phyloP scores from a whole-genome alignment of 2,113 vertebrate genomes.

The Lagopus muta region DNA sequence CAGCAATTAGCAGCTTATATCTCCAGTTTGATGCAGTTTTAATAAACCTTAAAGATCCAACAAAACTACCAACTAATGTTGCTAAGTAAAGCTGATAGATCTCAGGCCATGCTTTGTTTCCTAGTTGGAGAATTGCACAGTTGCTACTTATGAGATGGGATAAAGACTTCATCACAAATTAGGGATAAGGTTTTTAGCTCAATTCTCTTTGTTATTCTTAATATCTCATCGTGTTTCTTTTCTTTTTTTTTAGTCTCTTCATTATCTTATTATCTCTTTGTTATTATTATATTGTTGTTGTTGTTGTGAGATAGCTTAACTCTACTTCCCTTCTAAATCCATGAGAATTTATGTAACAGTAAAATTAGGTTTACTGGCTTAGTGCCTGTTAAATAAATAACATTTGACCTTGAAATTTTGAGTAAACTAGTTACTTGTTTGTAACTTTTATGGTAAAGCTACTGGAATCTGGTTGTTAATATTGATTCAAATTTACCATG shows the following conservation, averaged over 20 bases:
- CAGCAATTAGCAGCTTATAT: not conserved
- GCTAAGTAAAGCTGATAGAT: not conserved
- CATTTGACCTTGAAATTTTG: not conserved
- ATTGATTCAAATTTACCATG: not conserved
- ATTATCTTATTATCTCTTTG: not conserved
- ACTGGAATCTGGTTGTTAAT: not conserved
- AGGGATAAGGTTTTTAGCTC: not conserved
- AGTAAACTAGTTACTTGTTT: not conserved
- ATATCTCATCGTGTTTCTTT: too few relatives aligned
- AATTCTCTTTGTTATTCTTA: not conserved
- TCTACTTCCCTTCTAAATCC: not conserved
- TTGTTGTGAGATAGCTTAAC: not conserved
- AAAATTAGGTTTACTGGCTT: not conserved
- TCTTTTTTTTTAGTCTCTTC: too few relatives aligned
- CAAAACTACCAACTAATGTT: not conserved
- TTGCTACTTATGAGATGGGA: not conserved
- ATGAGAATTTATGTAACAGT: not conserved
- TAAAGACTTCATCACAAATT: not conserved
- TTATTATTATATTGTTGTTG: not conserved
- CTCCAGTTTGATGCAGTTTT: not conserved
- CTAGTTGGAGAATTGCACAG: fast-evolving
- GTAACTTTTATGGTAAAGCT: not conserved
- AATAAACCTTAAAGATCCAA: not conserved
- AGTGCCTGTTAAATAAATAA: not conserved
- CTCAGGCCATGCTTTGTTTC: not conserved